Base-by-base conservation (phyloP, 2,888 invertebrate species). In the Physocephala rufipes region DNA sequence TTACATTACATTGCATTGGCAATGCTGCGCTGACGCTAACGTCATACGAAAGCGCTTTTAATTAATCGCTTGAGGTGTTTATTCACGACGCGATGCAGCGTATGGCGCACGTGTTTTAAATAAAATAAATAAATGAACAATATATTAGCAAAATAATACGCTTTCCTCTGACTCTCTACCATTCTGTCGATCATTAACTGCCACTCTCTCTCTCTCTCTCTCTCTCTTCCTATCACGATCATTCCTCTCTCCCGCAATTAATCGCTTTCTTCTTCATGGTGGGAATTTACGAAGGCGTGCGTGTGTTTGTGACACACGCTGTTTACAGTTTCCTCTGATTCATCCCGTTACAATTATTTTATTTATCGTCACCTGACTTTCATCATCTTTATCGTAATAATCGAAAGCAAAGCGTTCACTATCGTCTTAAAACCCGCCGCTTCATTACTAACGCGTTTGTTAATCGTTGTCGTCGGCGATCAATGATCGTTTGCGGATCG, bases 401-500 rank as follows among this genome's bases (percentile, higher is more conserved):
- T 21, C 55, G 21, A n/a, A 2, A 26, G 58, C 24, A 58, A 28
- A 26, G 24, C 28, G 26, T 7, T 36, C 36, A 36, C 36, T 9
- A 36, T 36, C 9, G 9, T 36, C 36, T 7, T 36, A 36, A 36
- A 36, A 36, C 36, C 5, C 9, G 36, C n/a, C n/a, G n/a, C n/a
- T n/a, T n/a, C 36, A 36, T 36, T 55, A 26, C 55, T 13, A 55
- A 55, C 47, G 13, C 19, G 49, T 67, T 16, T 66, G 66, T 26
- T 71, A 36, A 71, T 66, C 30, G 67, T n/a, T 47, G 55, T 53
- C 64, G 67, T 28, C 36, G n/a, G 13, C 19, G 49, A 64, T 16
- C 62, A 61, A 19, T 71, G 36, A 71, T 66, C 30, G 67, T n/a
- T 47, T n/a, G n/a, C n/a, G n/a, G n/a, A n/a, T n/a, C n/a, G n/a